phyloP scores from a whole-genome alignment of 2,888 invertebrate species.

The Cerastis rubricosa region DNA sequence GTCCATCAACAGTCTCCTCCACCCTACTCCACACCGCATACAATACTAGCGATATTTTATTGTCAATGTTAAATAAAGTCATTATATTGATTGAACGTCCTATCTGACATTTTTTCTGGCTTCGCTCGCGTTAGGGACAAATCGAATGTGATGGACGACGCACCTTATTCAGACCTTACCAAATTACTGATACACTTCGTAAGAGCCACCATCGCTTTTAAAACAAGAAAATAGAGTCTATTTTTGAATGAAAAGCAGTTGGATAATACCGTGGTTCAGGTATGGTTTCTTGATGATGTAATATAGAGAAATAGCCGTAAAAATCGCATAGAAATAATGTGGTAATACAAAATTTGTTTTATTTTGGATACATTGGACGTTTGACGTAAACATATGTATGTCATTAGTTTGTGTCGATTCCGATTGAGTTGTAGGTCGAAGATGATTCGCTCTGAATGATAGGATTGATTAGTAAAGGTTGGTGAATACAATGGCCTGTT shows the following conservation, averaged over 20 bases:
- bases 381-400: slow-evolving; percentile 75
- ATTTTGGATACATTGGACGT: slow-evolving; percentile 71
- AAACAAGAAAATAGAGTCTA: not conserved
- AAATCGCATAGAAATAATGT: slow-evolving; percentile 80
- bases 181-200: slow-evolving; percentile 30
- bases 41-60: slow-evolving; percentile 88
- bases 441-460: slow-evolving; percentile 32
- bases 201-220: not conserved
- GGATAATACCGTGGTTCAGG: not conserved
- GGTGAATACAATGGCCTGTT: slow-evolving; percentile 6
- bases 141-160: slow-evolving; percentile 86
- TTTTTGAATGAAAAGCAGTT: not conserved
- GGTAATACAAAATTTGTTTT: slow-evolving; percentile 74
- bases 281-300: slow-evolving; percentile 49
- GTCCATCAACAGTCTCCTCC: slow-evolving; percentile 40
- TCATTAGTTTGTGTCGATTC: slow-evolving; percentile 59
- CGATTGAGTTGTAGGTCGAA: slow-evolving; percentile 42
- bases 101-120: slow-evolving; percentile 74
- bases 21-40: slow-evolving; percentile 77
- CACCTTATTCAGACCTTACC: slow-evolving; percentile 80
- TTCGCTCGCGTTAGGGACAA: slow-evolving; percentile 80
- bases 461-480: slow-evolving; percentile 16
- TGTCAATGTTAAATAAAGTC: slow-evolving; percentile 91
- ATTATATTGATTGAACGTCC: slow-evolving; percentile 89
- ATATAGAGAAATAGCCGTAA: slow-evolving; percentile 84